Evolutionary conservation across 2,113 vertebrate species (phyloP), one percentile per base, ranked within the genome.

Genomic region (Hydrolagus affinis): DNA sequence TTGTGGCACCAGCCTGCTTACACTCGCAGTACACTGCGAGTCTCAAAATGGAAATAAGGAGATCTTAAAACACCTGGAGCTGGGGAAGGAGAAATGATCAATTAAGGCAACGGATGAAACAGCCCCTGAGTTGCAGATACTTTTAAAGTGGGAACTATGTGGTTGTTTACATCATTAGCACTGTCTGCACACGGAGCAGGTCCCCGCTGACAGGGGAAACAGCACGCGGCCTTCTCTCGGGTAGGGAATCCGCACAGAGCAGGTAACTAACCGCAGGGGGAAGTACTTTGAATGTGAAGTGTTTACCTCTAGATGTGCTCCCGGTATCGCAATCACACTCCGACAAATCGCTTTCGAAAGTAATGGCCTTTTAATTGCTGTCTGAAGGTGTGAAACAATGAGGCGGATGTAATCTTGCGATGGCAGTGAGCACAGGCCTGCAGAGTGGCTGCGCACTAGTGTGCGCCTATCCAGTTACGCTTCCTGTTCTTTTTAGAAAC

Each of bases 371-470:
- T 83, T 83, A 83, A 83, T 83, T 83, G 78, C 60, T 14, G 60
- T 83, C 78, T 83, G 78, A 83, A 83, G 78, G 78, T 83, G 78
- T 60, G 25, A 83, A 83, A 83, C 78, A 83, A 83, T 83, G 78
- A 83, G 66, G 78, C 78, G 62, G 62, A 83, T 28, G 62, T 83
- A 83, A 83, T 83, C 15, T 60, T 66, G 60, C 66, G 78, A 83
- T 83, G 78, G 64, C 78, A 83, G 78, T 62, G 60, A 83, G 66
- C 60, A 30, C 60, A 83, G 28, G 4, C 78, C 78, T 9, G 28
- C 78, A 60, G 78, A 83, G 78, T 28, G 78, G 60, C 78, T 66
- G 78, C 66, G 78, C 66, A 28, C 66, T 83, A 64, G 78, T 64
- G 60, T 83, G 78, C 66, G 25, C 66, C 77, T 17, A 64, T 66